Evolutionary conservation across 2,797 vertebrate species (phyloP), one percentile per base, ranked within the genome.

Genomic region (Pitangus sulphuratus): DNA sequence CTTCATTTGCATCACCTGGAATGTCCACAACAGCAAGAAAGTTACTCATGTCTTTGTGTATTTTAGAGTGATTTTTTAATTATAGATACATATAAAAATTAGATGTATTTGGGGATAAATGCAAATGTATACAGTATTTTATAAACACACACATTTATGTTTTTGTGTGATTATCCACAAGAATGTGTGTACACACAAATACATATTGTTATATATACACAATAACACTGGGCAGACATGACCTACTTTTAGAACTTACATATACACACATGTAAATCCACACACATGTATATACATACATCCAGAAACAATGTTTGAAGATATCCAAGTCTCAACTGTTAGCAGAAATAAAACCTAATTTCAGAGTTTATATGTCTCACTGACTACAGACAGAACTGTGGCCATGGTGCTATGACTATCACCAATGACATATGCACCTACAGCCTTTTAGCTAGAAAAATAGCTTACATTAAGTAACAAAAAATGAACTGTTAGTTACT

Each of bases 1-100:
- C 95, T 99, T 99, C 98, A 99, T 98, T 95, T 99, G 99, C 99
- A 99, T 99, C 94, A 99, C 99, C 99, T 99, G 83, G 39, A 95
- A 92, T 4, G 9, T 28, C 47, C 50, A 39, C 45, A 82, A 89
- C 11, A 87, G 39, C 39, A 85, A 87, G 10, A 8, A 79, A 40
- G 7, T 83, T 89, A 84, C 5, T 62, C 6, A 11, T 2, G 4
- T 28, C 33, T 58, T 50, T 0, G 1, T 20, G 4, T 25, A 65
- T n/a, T 61, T 79, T 39, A 53, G 20, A 45, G 3, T 4, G 18
- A 5, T 3, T 39, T 66, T 65, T 28, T 40, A 9, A 31, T 42
- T 61, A 42, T 2, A 50, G 16, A 51, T 37, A 57, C 1, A 33
- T 5, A 6, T 3, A 69, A 33, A 14, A 64, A 42, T 13, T 14